phyloP scores from a whole-genome alignment of 2,888 invertebrate species.

The Girardia tigrina region DNA sequence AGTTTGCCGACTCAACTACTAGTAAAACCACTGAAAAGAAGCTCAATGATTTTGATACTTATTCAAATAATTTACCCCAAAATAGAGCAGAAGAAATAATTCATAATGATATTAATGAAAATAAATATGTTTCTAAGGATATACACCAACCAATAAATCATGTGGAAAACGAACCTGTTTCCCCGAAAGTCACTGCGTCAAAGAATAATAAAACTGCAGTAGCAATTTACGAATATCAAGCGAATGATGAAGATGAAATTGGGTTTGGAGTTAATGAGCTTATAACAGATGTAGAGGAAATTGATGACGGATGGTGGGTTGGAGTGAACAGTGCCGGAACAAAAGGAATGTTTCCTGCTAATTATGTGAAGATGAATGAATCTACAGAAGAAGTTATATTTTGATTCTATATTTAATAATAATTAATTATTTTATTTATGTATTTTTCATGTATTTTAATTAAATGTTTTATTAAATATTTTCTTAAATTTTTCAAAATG shows the following conservation, averaged over 20 bases:
- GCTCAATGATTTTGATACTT: too few species aligned
- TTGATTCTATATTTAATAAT: too few species aligned
- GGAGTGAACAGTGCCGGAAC: not conserved
- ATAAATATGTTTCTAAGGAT: too few species aligned
- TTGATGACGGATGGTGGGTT: constrained; percentile 4
- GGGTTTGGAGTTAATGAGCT: not conserved
- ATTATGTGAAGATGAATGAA: not conserved
- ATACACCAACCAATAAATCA: not conserved
- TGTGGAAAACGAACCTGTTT: not conserved
- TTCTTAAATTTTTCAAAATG: too few species aligned
- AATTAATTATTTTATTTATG: too few species aligned
- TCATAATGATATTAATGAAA: too few species aligned
- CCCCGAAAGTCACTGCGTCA: not conserved
- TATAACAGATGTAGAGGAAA: not conserved
- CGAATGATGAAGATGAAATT: not conserved
- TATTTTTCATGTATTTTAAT: too few species aligned
- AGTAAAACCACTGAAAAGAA: too few species aligned
- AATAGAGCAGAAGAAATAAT: too few species aligned
- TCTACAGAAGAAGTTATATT: not conserved
- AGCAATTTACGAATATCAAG: not conserved
- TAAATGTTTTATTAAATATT: too few species aligned
- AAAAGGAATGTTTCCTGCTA: constrained; percentile 16
- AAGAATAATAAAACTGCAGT: not conserved
- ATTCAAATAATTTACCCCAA: too few species aligned
- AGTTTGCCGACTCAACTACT: too few species aligned